Evolutionary conservation across 1,140 invertebrate species (phyloP).

Genomic region (Listronotus oregonensis): DNA sequence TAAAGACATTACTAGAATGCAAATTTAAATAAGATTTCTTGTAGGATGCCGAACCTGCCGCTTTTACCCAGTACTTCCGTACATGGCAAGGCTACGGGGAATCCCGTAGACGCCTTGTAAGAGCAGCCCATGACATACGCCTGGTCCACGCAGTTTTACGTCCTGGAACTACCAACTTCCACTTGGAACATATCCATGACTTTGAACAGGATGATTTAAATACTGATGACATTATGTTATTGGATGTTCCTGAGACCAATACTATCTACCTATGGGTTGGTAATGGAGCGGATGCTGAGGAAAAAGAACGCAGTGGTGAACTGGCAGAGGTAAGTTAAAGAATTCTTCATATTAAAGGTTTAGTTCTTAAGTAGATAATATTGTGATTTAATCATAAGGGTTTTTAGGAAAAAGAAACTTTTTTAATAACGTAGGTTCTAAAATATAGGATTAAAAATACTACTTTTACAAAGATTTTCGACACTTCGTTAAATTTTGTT

Average conservation of each 20-base stretch:
- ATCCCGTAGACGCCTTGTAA: conserved; percentile 62
- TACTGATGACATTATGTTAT: conserved; percentile 74
- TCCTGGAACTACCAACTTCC: conserved; percentile 61
- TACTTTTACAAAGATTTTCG: too few species aligned
- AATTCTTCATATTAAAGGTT: not conserved
- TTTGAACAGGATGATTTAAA: conserved; percentile 74
- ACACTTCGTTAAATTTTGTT: too few species aligned
- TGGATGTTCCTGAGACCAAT: conserved; percentile 74
- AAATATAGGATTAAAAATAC: too few species aligned
- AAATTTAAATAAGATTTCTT: not conserved
- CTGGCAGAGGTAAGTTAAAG: conserved; percentile 36
- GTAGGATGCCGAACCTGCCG: conserved; percentile 73
- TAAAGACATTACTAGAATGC: too few species aligned
- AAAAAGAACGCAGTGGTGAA: conserved; percentile 57
- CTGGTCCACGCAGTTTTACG: conserved; percentile 71
- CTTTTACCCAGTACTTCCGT: conserved; percentile 80
- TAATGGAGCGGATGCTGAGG: conserved; percentile 68
- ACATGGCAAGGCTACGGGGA: conserved; percentile 73
- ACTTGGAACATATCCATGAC: conserved; percentile 70
- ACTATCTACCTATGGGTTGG: conserved; percentile 80
- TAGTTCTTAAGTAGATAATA: conserved; percentile 12
- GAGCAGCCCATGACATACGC: conserved; percentile 60
- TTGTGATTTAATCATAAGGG: too few species aligned
- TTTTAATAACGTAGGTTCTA: too few species aligned
- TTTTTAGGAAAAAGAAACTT: too few species aligned